Conservation (phyloP, 1,140 invertebrate species). For the Potamilus streckersoni region DNA sequence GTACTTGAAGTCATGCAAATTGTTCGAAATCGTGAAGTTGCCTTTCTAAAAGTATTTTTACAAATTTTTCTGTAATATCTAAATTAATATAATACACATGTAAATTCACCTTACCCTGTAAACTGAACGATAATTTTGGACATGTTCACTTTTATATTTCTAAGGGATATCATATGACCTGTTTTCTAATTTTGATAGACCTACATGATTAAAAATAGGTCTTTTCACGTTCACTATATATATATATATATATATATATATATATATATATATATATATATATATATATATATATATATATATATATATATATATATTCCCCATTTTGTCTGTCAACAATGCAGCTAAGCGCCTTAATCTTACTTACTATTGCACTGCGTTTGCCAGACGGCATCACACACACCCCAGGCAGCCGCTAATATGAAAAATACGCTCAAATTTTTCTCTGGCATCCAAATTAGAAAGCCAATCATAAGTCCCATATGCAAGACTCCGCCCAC, state of each 20-base stretch:
- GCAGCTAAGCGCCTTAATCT: neutral
- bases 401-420: slow-evolving; percentile 93
- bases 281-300: too few relatives aligned
- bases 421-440: slow-evolving; percentile 87
- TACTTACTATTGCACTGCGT: slow-evolving; percentile 94
- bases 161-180: neutral
- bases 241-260: too few relatives aligned
- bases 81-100: too few relatives aligned
- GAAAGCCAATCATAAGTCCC: slow-evolving; percentile 63
- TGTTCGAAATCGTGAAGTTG: too few relatives aligned
- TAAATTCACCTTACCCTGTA: too few relatives aligned
- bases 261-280: too few relatives aligned
- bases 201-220: neutral
- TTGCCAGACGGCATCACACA: slow-evolving; percentile 98
- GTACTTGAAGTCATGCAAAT: too few relatives aligned
- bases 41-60: too few relatives aligned
- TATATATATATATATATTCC: neutral
- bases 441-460: slow-evolving; percentile 86
- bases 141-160: too few relatives aligned
- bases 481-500: slow-evolving; percentile 61
- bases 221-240: neutral
- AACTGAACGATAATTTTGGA: too few relatives aligned
- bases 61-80: too few relatives aligned
- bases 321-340: neutral
- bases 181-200: neutral